phyloP scores from a whole-genome alignment of 2,113 vertebrate species.

The Gadus macrocephalus region DNA sequence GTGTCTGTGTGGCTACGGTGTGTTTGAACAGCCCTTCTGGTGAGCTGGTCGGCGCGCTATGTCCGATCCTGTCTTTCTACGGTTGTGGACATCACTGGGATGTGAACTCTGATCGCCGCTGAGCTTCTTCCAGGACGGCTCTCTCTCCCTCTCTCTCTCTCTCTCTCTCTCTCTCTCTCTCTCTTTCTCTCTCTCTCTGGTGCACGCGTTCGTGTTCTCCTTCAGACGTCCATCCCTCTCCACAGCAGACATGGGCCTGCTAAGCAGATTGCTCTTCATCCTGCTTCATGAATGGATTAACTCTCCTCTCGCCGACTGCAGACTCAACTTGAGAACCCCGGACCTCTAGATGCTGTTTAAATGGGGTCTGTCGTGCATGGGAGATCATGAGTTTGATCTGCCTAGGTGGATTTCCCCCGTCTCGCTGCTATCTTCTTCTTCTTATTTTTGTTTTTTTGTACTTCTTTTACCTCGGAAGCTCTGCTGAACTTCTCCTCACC shows the following conservation, averaged over 20 bases:
- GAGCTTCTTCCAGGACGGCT: slow-evolving; percentile 45
- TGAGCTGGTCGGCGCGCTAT: slow-evolving; percentile 51
- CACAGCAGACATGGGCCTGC: slow-evolving; percentile 69
- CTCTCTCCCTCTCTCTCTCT: slow-evolving; percentile 14
- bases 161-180: too few species aligned
- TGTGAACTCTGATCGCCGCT: slow-evolving; percentile 45
- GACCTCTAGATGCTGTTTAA: slow-evolving; percentile 26
- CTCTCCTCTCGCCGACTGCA: slow-evolving; percentile 52
- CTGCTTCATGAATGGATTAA: slow-evolving; percentile 72
- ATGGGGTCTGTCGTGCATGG: slow-evolving; percentile 22
- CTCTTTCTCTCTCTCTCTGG: slow-evolving; percentile 43
- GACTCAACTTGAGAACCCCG: slow-evolving; percentile 37
- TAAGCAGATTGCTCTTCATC: slow-evolving; percentile 66
- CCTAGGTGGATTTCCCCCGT: slow-evolving; percentile 14
- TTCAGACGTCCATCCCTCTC: slow-evolving; percentile 8
- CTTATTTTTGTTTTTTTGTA: too few species aligned
- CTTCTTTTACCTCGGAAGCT: too few species aligned
- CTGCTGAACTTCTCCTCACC: too few species aligned
- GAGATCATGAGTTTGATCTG: background rate
- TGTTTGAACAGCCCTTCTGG: slow-evolving; percentile 31
- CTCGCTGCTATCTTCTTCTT: slow-evolving; percentile 3
- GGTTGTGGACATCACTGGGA: slow-evolving; percentile 42
- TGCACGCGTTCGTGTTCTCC: background rate
- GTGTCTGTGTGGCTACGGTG: slow-evolving; percentile 11
- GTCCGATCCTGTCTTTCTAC: slow-evolving; percentile 37